phyloP scores from a whole-genome alignment of 1,140 invertebrate genomes.

The Condylostylus longicornis region DNA sequence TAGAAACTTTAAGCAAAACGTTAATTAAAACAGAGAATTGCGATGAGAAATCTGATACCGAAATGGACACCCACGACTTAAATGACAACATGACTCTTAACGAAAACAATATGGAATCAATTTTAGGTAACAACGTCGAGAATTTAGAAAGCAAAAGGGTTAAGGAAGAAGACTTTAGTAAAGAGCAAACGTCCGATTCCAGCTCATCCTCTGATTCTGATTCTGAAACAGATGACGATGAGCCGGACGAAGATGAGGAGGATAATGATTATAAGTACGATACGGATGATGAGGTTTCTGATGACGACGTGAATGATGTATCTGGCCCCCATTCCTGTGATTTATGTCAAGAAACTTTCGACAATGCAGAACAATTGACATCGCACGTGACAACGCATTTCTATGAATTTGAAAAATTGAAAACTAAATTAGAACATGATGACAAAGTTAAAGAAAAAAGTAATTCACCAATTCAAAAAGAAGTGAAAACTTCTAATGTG shows the following conservation, averaged over 20 bases:
- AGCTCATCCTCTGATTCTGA: constrained; percentile 1
- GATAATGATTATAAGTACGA: neutral
- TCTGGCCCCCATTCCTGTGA: constrained; percentile 24
- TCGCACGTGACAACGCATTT: constrained; percentile 30
- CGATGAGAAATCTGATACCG: neutral
- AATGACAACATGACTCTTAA: too few relatives aligned
- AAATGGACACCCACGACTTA: constrained; percentile 5
- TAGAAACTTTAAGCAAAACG: constrained; percentile 1
- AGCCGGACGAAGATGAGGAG: neutral
- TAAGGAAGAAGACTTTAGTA: constrained; percentile 18
- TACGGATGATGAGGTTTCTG: constrained; percentile 4
- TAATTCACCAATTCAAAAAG: constrained; percentile 10
- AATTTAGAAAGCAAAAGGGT: constrained; percentile 8
- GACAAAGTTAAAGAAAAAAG: constrained; percentile 24
- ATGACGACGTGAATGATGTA: constrained; percentile 14
- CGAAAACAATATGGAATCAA: too few relatives aligned
- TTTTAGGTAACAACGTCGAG: constrained; percentile 8
- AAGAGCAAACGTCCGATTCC: constrained; percentile 2
- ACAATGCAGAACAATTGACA: constrained; percentile 27
- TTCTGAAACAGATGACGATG: constrained; percentile 2
- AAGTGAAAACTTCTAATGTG: constrained; percentile 7
- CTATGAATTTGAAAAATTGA: too few relatives aligned
- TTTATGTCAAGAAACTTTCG: constrained; percentile 31
- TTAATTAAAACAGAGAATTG: constrained; percentile 1
- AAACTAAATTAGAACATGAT: too few relatives aligned